A percentile compares a stretch with the other conserved stretches of the same genome.
phyloP scores from a whole-genome alignment of 2,888 invertebrate genomes.

The Vanessa cardui region DNA sequence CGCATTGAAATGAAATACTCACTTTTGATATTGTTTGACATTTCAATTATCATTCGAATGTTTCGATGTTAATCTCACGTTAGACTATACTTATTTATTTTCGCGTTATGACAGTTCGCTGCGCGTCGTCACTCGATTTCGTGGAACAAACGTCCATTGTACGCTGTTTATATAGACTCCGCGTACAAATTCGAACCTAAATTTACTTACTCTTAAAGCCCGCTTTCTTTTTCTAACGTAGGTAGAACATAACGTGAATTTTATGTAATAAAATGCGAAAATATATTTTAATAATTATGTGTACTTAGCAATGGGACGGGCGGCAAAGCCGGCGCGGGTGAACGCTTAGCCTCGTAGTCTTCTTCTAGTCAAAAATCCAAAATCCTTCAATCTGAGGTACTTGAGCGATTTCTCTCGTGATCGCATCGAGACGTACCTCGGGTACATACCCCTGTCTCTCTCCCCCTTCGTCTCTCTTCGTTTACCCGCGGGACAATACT shows the following conservation, averaged over 20 bases:
- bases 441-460: conserved; percentile 39
- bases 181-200: conserved; percentile 80
- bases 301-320: conserved; percentile 79
- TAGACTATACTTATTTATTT: conserved; percentile 52
- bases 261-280: conserved; percentile 83
- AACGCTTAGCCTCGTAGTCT: conserved; percentile 55
- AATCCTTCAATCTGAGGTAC: conserved; percentile 34
- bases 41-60: conserved; percentile 41
- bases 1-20: conserved; percentile 44
- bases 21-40: conserved; percentile 30
- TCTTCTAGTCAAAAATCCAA: conserved; percentile 47
- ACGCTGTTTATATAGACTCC: conserved; percentile 81
- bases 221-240: conserved; percentile 81
- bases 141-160: conserved; percentile 81
- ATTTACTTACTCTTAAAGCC: conserved; percentile 73
- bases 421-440: conserved; percentile 27
- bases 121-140: conserved; percentile 58
- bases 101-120: conserved; percentile 48
- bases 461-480: conserved; percentile 47
- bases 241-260: conserved; percentile 83
- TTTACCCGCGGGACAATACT: conserved; percentile 78
- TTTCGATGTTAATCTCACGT: conserved; percentile 60
- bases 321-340: conserved; percentile 80
- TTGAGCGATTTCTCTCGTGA: conserved; percentile 9
- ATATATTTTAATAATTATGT: conserved; percentile 83